Conservation (phyloP, 2,888 invertebrate species). For the Patella depressa region DNA sequence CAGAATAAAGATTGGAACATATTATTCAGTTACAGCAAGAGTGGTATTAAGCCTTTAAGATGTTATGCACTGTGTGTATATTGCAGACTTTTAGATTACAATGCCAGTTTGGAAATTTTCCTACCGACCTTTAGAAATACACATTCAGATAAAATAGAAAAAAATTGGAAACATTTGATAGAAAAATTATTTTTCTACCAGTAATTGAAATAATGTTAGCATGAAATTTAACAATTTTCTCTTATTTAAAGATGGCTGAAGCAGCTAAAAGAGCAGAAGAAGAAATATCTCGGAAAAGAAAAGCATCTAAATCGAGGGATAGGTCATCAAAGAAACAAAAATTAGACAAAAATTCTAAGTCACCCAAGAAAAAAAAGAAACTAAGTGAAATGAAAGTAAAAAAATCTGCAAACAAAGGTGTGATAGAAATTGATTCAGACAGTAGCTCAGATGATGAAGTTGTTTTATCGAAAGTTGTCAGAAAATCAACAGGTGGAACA, state of each 20-base stretch:
- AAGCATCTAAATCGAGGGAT: conserved; percentile 29
- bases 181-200: too few relatives aligned
- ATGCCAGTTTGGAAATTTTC: too few relatives aligned
- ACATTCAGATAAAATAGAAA: too few relatives aligned
- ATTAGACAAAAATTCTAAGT: conserved; percentile 37
- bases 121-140: too few relatives aligned
- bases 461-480: background rate
- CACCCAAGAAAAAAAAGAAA: conserved; percentile 33
- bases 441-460: background rate
- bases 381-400: conserved; percentile 22
- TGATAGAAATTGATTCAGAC: background rate
- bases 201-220: too few relatives aligned
- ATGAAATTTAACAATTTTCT: background rate
- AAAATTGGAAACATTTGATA: too few relatives aligned
- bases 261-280: conserved; percentile 49
- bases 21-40: too few relatives aligned
- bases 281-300: conserved; percentile 45
- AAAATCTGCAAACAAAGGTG: too few relatives aligned
- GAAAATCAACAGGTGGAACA: background rate
- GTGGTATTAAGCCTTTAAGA: too few relatives aligned
- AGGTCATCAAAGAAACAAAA: conserved; percentile 46
- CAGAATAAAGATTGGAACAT: too few relatives aligned
- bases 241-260: conserved; percentile 52
- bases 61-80: too few relatives aligned
- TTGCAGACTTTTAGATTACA: too few relatives aligned